These are phyloP conservation scores for Chirona hameri DNA, from an alignment of 2,888 invertebrate species.

Conservation along the genomic window DNA sequence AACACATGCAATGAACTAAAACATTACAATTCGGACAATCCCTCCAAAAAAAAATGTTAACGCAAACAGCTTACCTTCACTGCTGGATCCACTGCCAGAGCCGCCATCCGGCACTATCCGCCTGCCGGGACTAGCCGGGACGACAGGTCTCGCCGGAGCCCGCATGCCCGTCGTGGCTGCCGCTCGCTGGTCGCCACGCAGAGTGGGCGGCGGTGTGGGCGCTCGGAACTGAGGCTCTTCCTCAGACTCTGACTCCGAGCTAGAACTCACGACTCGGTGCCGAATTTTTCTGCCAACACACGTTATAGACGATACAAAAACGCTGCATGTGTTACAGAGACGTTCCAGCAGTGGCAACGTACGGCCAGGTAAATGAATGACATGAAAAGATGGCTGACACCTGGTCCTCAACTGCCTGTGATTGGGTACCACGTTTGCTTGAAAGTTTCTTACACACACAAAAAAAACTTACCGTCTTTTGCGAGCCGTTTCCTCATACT, in stretches of 20 bases:
- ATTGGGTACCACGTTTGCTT: background rate
- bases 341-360: background rate
- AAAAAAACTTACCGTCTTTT: background rate
- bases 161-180: no score
- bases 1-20: no score
- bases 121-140: no score
- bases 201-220: no score
- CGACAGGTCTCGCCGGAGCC: no score
- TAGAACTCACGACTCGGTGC: background rate
- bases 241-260: background rate
- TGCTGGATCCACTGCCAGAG: no score
- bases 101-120: no score
- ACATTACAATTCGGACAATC: no score
- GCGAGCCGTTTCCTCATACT: background rate
- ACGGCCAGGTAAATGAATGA: background rate
- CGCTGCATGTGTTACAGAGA: background rate
- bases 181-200: no score
- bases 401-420: background rate
- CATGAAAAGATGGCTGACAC: background rate
- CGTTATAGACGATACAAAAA: background rate
- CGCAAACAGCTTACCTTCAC: no score
- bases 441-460: background rate
- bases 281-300: background rate
- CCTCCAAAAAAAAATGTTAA: no score
- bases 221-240: background rate